Evolutionary conservation across 2,888 invertebrate genomes (phyloP).

Genomic region (Cryptus armator): DNA sequence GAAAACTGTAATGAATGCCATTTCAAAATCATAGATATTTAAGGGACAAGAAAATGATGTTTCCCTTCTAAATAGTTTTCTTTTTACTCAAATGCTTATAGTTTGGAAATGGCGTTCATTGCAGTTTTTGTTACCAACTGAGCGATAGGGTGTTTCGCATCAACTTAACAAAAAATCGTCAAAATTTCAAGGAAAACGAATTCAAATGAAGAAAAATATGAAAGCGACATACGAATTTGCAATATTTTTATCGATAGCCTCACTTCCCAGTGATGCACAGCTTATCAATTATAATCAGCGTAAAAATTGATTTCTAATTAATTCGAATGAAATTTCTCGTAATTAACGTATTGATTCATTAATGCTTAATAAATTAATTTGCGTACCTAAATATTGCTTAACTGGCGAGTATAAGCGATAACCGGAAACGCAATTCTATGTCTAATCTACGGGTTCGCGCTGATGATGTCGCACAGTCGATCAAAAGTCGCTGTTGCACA

Average conservation of each 20-base stretch:
- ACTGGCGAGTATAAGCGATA: neutral
- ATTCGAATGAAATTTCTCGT: neutral
- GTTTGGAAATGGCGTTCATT: too few species aligned
- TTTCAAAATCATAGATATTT: too few species aligned
- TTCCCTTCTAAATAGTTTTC: too few species aligned
- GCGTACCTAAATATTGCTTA: neutral
- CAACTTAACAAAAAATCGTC: too few species aligned
- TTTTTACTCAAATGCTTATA: too few species aligned
- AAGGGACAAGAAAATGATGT: too few species aligned
- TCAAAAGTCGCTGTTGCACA: conserved; percentile 62
- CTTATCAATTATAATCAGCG: neutral
- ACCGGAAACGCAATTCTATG: conserved; percentile 44
- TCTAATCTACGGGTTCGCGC: conserved; percentile 29
- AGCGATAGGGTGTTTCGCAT: too few species aligned
- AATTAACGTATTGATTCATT: neutral
- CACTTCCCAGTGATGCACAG: neutral
- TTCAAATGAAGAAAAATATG: too few species aligned
- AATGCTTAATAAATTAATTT: neutral
- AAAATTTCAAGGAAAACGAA: too few species aligned
- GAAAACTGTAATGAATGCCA: too few species aligned
- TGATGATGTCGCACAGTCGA: conserved; percentile 51
- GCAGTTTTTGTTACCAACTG: too few species aligned
- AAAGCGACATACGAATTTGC: too few species aligned
- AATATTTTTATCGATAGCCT: neutral
- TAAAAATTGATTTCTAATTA: neutral